Evolutionary conservation across 1,140 invertebrate species (phyloP).

Genomic region (Tetragnatha versicolor): DNA sequence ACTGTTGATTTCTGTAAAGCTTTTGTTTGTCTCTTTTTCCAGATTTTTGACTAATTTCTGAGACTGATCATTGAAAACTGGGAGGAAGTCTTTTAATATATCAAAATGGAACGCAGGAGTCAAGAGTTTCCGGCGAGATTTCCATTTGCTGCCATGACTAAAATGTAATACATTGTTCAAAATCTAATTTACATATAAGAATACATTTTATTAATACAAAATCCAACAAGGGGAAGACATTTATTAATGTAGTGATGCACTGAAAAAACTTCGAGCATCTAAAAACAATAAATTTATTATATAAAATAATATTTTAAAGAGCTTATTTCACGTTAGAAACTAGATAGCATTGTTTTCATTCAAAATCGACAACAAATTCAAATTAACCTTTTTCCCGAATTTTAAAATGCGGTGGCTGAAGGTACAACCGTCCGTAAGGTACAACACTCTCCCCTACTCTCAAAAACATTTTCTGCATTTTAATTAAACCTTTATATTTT

Average conservation of each 20-base stretch:
- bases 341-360: too few species aligned
- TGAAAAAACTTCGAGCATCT: too few species aligned
- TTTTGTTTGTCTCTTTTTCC: slow-evolving; percentile 60
- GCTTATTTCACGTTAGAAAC: too few species aligned
- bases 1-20: slow-evolving; percentile 10
- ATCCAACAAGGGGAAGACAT: neutral
- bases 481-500: neutral
- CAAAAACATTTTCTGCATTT: neutral
- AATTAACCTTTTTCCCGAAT: too few species aligned
- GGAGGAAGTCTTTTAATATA: slow-evolving; percentile 71
- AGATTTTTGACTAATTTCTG: slow-evolving; percentile 69
- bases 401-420: too few species aligned
- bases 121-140: slow-evolving; percentile 70
- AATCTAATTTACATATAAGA: neutral
- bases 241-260: too few species aligned
- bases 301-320: too few species aligned
- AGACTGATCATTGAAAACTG: slow-evolving; percentile 69
- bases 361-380: too few species aligned
- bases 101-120: slow-evolving; percentile 75
- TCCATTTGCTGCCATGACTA: slow-evolving; percentile 71
- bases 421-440: too few species aligned
- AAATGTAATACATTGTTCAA: slow-evolving; percentile 77
- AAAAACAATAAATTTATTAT: too few species aligned
- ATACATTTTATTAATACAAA: neutral
- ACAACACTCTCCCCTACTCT: too few species aligned